phyloP scores from a whole-genome alignment of 2,797 vertebrate species.

The Gastrophryne carolinensis region DNA sequence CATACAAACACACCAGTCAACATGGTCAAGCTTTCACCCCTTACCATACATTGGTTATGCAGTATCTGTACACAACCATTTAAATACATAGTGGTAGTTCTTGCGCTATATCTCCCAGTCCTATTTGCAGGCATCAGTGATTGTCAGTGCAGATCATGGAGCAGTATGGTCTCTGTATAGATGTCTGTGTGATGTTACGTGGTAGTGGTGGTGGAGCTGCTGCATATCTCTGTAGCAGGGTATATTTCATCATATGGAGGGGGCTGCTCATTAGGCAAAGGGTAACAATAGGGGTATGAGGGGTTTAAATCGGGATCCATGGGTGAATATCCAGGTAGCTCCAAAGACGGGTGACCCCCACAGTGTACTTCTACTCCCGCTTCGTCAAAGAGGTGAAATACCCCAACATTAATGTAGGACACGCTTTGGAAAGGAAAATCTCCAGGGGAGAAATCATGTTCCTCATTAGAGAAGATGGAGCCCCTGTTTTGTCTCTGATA shows the following conservation, averaged over 20 bases:
- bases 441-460: constrained; percentile 75
- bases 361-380: constrained; percentile 85
- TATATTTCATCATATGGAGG: constrained; percentile 89
- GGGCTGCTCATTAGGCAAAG: constrained; percentile 80
- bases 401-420: constrained; percentile 89
- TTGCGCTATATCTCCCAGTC: constrained; percentile 4
- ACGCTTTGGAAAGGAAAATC: constrained; percentile 77
- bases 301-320: constrained; percentile 84
- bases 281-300: constrained; percentile 87
- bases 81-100: constrained; percentile 18
- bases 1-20: constrained; percentile 13
- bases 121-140: constrained; percentile 55
- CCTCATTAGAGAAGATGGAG: constrained; percentile 79
- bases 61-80: constrained; percentile 32
- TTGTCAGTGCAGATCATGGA: constrained; percentile 67
- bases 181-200: constrained; percentile 54
- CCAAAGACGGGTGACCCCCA: constrained; percentile 88
- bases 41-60: constrained; percentile 43
- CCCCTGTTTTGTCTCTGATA: constrained; percentile 74
- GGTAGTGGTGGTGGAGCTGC: constrained; percentile 58
- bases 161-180: constrained; percentile 3
- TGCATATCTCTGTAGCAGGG: constrained; percentile 72
- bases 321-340: constrained; percentile 89
- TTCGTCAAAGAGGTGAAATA: constrained; percentile 79
- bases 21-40: constrained; percentile 34